Evolutionary conservation across 2,888 invertebrate genomes (phyloP).

Genomic region (Cybosia mesomella): DNA sequence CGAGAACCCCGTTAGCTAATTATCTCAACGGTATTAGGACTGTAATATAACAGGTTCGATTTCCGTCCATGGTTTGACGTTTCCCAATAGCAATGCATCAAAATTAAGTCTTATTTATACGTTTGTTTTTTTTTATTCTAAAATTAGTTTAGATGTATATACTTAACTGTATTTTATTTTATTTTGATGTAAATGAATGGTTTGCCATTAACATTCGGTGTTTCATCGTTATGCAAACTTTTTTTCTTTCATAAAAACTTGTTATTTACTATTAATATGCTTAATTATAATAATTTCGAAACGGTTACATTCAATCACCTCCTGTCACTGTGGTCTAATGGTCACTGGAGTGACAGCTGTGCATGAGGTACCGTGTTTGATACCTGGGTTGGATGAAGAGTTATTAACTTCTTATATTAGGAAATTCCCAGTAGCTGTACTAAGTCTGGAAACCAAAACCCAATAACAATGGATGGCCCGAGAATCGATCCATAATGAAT

Average conservation of each 20-base stretch:
- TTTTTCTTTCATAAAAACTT: not conserved
- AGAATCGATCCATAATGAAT: too few relatives aligned
- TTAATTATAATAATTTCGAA: not conserved
- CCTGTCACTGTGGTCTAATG: not conserved
- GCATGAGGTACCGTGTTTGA: too few relatives aligned
- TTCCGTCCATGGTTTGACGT: not conserved
- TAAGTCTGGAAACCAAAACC: too few relatives aligned
- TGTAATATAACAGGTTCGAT: slow-evolving; percentile 2
- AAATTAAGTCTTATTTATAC: not conserved
- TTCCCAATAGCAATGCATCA: not conserved
- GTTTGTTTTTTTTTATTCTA: not conserved
- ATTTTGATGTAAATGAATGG: not conserved
- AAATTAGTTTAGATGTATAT: not conserved
- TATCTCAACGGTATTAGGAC: not conserved
- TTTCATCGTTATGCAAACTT: slow-evolving; percentile 1
- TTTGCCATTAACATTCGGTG: not conserved
- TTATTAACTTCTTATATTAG: too few relatives aligned
- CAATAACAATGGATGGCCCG: too few relatives aligned
- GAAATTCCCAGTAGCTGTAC: too few relatives aligned
- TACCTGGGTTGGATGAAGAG: too few relatives aligned
- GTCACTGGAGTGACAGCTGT: not conserved
- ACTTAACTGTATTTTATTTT: not conserved
- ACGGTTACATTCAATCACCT: not conserved
- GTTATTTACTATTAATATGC: not conserved
- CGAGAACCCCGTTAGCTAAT: not conserved